A percentile compares a stretch with the other conserved stretches of the same genome.
Conservation (phyloP, 2,888 invertebrate genomes). For the Hololepta plana region DNA sequence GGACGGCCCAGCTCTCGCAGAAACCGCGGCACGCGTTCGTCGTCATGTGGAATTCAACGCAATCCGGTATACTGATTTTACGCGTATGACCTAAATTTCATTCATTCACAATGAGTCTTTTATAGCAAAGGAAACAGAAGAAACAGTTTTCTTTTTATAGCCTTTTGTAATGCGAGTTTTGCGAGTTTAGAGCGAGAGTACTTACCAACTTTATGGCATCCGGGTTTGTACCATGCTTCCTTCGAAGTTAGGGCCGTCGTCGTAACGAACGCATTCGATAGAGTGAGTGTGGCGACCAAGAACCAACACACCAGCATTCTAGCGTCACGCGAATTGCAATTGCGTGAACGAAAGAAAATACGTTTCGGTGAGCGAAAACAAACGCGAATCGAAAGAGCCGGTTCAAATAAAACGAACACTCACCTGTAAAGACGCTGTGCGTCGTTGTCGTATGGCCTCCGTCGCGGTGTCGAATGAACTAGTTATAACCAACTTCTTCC, state of each 20-base stretch:
- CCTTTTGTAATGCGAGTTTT: background rate
- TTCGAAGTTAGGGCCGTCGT: conserved; percentile 17
- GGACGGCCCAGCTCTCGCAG: conserved; percentile 75
- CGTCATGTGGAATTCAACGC: conserved; percentile 67
- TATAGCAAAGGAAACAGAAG: no score
- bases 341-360: conserved; percentile 1
- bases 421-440: conserved; percentile 13
- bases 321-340: no score
- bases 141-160: conserved; percentile 3
- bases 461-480: conserved; percentile 19
- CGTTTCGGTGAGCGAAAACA: background rate
- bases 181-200: conserved; percentile 9
- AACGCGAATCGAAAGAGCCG: conserved; percentile 1
- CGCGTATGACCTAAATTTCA: conserved; percentile 56
- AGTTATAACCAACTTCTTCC: conserved; percentile 12
- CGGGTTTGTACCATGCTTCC: conserved; percentile 53
- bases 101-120: no score
- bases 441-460: conserved; percentile 16
- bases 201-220: conserved; percentile 64
- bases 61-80: conserved; percentile 65
- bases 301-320: conserved; percentile 27
- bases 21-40: conserved; percentile 78
- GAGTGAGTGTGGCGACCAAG: conserved; percentile 19
- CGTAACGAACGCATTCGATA: conserved; percentile 20
- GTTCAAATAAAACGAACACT: conserved; percentile 6